Evolutionary conservation across 1,140 invertebrate species (phyloP).

Genomic region (Procambarus clarkii): DNA sequence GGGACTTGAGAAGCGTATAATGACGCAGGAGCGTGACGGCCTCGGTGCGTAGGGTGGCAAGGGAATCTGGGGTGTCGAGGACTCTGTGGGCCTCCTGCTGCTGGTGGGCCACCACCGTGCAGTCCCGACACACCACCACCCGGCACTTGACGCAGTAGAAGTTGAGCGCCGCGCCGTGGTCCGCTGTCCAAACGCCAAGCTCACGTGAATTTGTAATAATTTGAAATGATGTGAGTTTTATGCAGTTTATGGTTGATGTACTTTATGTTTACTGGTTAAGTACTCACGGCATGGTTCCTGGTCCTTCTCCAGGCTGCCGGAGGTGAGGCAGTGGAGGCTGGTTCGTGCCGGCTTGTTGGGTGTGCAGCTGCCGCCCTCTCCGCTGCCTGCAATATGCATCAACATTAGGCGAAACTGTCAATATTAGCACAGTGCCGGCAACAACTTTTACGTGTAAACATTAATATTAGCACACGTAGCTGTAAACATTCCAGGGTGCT

Average conservation of each 20-base stretch:
- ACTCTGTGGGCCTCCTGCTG: slow-evolving; percentile 31
- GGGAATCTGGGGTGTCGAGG: slow-evolving; percentile 45
- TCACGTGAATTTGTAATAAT: background rate
- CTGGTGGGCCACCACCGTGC: slow-evolving; percentile 25
- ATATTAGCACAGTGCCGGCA: too few relatives aligned
- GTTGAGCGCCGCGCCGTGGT: slow-evolving; percentile 17
- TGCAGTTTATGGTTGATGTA: too few relatives aligned
- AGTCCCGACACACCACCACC: slow-evolving; percentile 45
- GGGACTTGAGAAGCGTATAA: slow-evolving; percentile 28
- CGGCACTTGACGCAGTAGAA: slow-evolving; percentile 55
- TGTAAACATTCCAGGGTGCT: too few relatives aligned
- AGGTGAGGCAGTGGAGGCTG: background rate
- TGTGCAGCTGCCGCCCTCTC: too few relatives aligned
- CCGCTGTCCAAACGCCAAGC: background rate
- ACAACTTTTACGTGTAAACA: too few relatives aligned
- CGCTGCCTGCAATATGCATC: too few relatives aligned
- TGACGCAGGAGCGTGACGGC: slow-evolving; percentile 40
- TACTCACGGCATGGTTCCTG: background rate
- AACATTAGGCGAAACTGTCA: too few relatives aligned
- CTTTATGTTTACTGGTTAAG: background rate
- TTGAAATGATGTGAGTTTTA: too few relatives aligned
- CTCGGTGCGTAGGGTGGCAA: slow-evolving; percentile 36
- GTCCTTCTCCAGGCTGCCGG: background rate
- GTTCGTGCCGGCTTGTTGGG: background rate
- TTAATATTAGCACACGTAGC: too few relatives aligned